phyloP scores from a whole-genome alignment of 2,888 invertebrate species.

The Drosophila niveifrons region DNA sequence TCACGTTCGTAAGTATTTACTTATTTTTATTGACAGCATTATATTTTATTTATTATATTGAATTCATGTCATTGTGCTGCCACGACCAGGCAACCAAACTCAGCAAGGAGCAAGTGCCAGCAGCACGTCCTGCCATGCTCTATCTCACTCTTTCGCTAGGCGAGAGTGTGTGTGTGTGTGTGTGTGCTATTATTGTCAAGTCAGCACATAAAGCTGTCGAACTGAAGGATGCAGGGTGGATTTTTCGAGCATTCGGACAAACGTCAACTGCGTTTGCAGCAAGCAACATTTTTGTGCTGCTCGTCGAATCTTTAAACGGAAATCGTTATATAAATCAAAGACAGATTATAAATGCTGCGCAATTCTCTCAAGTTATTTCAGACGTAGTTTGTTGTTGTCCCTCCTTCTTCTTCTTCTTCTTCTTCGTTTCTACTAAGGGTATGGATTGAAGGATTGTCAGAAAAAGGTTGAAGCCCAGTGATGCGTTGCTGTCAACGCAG shows the following conservation, averaged over 20 bases:
- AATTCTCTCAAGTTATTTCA: constrained; percentile 74
- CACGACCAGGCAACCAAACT: constrained; percentile 62
- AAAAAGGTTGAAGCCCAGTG: constrained; percentile 53
- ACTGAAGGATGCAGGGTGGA: constrained; percentile 14
- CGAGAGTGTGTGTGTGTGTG: constrained; percentile 29
- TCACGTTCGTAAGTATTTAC: constrained; percentile 62
- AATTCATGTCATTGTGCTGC: constrained; percentile 80
- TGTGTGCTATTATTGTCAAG: constrained; percentile 76
- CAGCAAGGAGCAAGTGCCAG: constrained; percentile 55
- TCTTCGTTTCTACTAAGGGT: neutral
- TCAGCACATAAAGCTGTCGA: constrained; percentile 73
- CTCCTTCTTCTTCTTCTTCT: constrained; percentile 14
- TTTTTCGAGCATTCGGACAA: constrained; percentile 35
- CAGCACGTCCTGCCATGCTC: constrained; percentile 55
- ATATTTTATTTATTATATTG: constrained; percentile 82
- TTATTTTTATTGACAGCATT: constrained; percentile 81
- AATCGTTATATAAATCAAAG: constrained; percentile 83
- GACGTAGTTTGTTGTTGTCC: constrained; percentile 18
- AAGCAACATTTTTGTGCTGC: constrained; percentile 38
- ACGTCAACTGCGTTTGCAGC: constrained; percentile 50
- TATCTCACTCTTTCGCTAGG: neutral
- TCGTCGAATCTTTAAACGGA: constrained; percentile 70
- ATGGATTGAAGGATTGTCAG: neutral
- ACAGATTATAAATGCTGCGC: constrained; percentile 80
- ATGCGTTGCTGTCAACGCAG: constrained; percentile 32